phyloP scores from a whole-genome alignment of 1,140 invertebrate species.

The Brachionus angularis region DNA sequence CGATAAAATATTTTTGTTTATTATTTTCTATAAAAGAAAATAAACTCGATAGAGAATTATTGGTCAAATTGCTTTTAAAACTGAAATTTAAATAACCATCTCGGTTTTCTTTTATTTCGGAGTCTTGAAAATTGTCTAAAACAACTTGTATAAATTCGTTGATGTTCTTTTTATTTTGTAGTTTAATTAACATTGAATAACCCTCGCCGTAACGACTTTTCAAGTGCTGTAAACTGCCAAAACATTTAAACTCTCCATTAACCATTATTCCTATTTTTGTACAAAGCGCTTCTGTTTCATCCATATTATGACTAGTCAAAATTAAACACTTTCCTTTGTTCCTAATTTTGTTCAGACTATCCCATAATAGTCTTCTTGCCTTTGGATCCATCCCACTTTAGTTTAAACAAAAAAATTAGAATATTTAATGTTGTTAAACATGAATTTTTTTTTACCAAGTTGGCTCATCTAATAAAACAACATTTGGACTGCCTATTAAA shows the following conservation, averaged over 20 bases:
- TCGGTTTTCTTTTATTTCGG: conserved; percentile 62
- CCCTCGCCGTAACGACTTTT: conserved; percentile 58
- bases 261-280: conserved; percentile 61
- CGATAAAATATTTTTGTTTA: conserved; percentile 2
- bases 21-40: conserved; percentile 16
- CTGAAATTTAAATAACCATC: conserved; percentile 29
- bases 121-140: conserved; percentile 48
- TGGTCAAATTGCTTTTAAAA: neutral
- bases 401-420: too few relatives aligned
- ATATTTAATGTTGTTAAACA: too few relatives aligned
- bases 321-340: conserved; percentile 8
- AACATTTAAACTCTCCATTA: conserved; percentile 59
- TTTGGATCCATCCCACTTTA: conserved; percentile 64
- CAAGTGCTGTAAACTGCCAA: conserved; percentile 59
- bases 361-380: conserved; percentile 62
- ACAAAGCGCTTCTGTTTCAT: conserved; percentile 62
- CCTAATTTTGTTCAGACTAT: conserved; percentile 49
- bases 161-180: conserved; percentile 44
- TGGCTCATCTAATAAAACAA: conserved; percentile 60
- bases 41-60: neutral
- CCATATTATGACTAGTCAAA: conserved; percentile 53
- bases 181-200: conserved; percentile 44
- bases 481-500: too few relatives aligned
- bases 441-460: conserved; percentile 60
- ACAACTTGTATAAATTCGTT: conserved; percentile 50